Percentiles rank a stretch among this genome's conserved stretches.
phyloP scores from a whole-genome alignment of 2,113 vertebrate genomes.

The Catagonus wagneri region DNA sequence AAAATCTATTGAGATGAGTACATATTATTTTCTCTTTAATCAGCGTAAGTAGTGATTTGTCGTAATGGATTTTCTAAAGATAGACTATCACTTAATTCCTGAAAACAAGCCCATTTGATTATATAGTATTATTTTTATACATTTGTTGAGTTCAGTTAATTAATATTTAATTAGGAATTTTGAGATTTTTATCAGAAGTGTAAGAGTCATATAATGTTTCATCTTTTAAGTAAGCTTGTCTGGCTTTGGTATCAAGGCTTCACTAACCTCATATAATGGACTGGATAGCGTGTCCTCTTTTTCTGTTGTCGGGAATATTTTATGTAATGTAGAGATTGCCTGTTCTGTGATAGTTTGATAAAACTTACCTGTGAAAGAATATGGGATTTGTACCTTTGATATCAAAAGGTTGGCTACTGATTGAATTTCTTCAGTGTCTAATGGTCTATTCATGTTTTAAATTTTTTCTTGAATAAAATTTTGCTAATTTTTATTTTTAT shows the following conservation, averaged over 20 bases:
- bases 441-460: neutral
- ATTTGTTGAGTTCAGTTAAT: neutral
- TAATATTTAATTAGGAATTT: slow-evolving; percentile 57
- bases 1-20: neutral
- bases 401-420: neutral
- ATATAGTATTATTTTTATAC: neutral
- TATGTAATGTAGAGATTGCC: neutral
- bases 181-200: neutral
- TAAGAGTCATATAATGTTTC: neutral
- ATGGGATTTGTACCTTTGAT: neutral
- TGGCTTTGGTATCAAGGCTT: slow-evolving; percentile 26
- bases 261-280: neutral
- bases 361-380: neutral
- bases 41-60: neutral
- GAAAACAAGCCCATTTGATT: neutral
- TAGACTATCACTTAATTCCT: neutral
- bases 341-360: slow-evolving; percentile 31
- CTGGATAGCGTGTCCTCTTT: neutral
- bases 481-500: slow-evolving; percentile 8
- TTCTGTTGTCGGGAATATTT: slow-evolving; percentile 19
- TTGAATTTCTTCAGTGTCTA: slow-evolving; percentile 35
- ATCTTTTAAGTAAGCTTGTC: slow-evolving; percentile 3
- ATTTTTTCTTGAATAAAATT: slow-evolving; percentile 27
- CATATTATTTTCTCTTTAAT: slow-evolving; percentile 40
- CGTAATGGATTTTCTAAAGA: slow-evolving; percentile 7